Evolutionary conservation across 2,888 invertebrate genomes (phyloP).

Genomic region (Diabrotica balteata): DNA sequence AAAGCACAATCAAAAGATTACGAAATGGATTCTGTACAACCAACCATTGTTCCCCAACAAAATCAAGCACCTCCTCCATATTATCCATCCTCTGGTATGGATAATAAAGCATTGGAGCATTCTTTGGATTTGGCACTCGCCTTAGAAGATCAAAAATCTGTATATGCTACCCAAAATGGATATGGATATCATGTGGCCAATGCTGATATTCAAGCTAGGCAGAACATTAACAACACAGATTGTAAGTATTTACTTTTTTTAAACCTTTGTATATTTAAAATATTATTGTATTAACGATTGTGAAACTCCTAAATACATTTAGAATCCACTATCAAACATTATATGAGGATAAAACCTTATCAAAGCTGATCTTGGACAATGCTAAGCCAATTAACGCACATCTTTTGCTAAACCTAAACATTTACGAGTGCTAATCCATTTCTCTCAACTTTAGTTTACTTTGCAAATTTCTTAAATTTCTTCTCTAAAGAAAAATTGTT

Average conservation of each 20-base stretch:
- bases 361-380: too few species aligned
- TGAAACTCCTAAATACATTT: too few species aligned
- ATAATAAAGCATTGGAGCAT: conserved; percentile 91
- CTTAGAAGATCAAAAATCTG: conserved; percentile 86
- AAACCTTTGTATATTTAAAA: not conserved
- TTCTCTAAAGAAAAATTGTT: too few species aligned
- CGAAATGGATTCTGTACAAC: conserved; percentile 87
- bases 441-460: too few species aligned
- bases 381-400: too few species aligned
- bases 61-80: conserved; percentile 89
- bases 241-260: conserved; percentile 67
- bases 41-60: conserved; percentile 85
- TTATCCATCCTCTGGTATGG: conserved; percentile 86
- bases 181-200: conserved; percentile 84
- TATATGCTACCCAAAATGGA: conserved; percentile 84
- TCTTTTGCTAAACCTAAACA: too few species aligned
- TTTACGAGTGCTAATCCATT: too few species aligned
- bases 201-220: conserved; percentile 70
- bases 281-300: not conserved
- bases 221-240: conserved; percentile 80
- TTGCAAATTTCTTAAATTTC: too few species aligned
- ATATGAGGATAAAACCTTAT: too few species aligned
- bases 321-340: too few species aligned
- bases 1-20: conserved; percentile 84
- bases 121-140: conserved; percentile 84